These are phyloP conservation scores for Brachionus rubens DNA, from an alignment of 1,140 invertebrate genomes.

Conservation along the genomic window DNA sequence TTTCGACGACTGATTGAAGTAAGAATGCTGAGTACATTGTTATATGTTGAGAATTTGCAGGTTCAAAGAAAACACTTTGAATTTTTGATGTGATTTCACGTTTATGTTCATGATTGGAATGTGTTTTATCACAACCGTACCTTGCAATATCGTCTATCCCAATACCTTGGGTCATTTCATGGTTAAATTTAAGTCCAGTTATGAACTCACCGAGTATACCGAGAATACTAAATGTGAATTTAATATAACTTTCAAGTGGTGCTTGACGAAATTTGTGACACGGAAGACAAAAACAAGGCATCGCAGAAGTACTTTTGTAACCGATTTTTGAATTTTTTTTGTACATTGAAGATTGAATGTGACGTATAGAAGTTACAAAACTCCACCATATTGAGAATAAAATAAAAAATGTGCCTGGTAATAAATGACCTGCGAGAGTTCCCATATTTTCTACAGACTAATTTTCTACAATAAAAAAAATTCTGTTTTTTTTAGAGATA, in stretches of 20 bases:
- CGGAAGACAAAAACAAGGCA: conserved; percentile 32
- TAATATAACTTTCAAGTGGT: conserved; percentile 35
- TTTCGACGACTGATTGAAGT: conserved; percentile 57
- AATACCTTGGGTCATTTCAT: no score
- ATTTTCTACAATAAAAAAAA: no score
- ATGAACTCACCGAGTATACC: conserved; percentile 53
- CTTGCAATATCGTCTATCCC: background rate
- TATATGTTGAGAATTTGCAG: conserved; percentile 63
- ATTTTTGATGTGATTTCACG: conserved; percentile 52
- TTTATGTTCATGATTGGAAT: background rate
- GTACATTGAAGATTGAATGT: background rate
- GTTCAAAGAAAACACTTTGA: conserved; percentile 37
- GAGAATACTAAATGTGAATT: background rate
- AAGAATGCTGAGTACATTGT: conserved; percentile 65
- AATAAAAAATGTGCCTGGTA: conserved; percentile 63
- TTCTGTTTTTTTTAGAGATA: no score
- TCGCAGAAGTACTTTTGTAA: background rate
- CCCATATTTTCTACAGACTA: conserved; percentile 59
- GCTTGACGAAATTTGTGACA: background rate
- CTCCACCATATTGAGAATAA: conserved; percentile 62
- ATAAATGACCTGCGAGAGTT: conserved; percentile 60
- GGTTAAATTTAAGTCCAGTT: conserved; percentile 55
- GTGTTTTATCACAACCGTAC: background rate
- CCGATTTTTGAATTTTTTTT: background rate
- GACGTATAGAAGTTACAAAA: conserved; percentile 11